Evolutionary conservation across 1,140 invertebrate genomes (phyloP).

Genomic region (Macrostomum lignano): DNA sequence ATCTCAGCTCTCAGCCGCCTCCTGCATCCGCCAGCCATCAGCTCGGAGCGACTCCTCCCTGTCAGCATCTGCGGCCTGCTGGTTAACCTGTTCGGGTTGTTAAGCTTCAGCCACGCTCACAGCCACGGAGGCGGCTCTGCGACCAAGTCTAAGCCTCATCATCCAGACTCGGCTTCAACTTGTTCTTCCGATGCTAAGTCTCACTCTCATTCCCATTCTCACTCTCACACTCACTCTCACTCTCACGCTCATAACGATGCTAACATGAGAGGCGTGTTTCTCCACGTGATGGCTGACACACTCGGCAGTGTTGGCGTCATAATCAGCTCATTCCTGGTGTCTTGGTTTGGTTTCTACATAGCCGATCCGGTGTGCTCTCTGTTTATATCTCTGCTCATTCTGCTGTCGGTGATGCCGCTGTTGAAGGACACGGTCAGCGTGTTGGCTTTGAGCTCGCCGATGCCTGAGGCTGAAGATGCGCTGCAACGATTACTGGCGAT

Average conservation of each 20-base stretch:
- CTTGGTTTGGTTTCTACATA: conserved; percentile 29
- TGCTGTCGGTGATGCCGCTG: conserved; percentile 33
- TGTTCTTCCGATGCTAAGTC: no score
- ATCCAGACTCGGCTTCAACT: conserved; percentile 4
- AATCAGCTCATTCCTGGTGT: conserved; percentile 2
- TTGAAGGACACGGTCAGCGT: conserved; percentile 31
- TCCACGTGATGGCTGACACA: conserved; percentile 37
- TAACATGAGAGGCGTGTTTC: conserved; percentile 32
- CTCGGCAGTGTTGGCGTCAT: conserved; percentile 36
- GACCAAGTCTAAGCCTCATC: conserved; percentile 4
- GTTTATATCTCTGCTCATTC: conserved; percentile 34
- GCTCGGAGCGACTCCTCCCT: conserved; percentile 34
- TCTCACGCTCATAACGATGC: conserved; percentile 13
- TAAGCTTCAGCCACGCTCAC: conserved; percentile 59
- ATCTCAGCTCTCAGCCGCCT: conserved; percentile 56
- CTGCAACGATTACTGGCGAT: not conserved
- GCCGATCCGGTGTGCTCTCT: conserved; percentile 38
- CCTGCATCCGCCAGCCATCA: conserved; percentile 33
- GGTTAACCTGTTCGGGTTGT: conserved; percentile 78
- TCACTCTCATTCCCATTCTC: conserved; percentile 9
- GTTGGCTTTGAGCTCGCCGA: conserved; percentile 10
- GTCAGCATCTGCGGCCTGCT: conserved; percentile 68
- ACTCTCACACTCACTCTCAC: conserved; percentile 28
- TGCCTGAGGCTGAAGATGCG: not conserved
- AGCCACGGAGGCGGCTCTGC: conserved; percentile 14